Base-by-base conservation (phyloP, 2,888 invertebrate genomes). In the Dynastes grantii region DNA sequence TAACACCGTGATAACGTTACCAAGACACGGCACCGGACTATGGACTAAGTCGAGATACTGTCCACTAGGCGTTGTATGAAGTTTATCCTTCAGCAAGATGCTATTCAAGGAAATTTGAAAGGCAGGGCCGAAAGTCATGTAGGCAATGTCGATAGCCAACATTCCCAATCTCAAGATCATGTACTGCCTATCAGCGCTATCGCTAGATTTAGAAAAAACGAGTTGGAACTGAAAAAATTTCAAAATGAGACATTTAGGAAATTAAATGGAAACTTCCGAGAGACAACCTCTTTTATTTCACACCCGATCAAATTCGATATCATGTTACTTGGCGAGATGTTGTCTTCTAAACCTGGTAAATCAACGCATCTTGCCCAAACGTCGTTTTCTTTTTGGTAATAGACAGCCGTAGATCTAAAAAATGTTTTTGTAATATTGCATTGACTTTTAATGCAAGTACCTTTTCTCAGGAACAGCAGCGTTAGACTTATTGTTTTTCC, bases 311-410 rank as follows among this genome's bases (percentile, higher is more conserved):
- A 89, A 53, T 93, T 90, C 73, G 92, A 92, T 77, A 96, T 94
- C 71, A 91, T 92, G 88, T 96, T 96, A 85, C 92, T 92, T 0
- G 94, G 94, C 0, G 96, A 95, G 45, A 95, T 93, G 85, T 95
- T 95, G 85, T 96, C 96, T 82, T 96, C 96, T 81, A 96, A 94
- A 1, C 95, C 95, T 1, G 95, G 95, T 55, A 95, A 90, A 87
- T 95, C 95, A 0, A 95, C 93, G 6, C 92, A 92, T 79, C 95
- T 90, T 0, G 95, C 94, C 91, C 94, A 95, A 70, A 93, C 91
- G 85, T 95, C 95, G 83, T 89, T 88, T 76, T 85, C 84, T 81
- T 80, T 88, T 40, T 51, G 76, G 9, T 53, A 68, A n/a, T 61
- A 40, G 5, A 16, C n/a, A 6, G 40, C 58, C 22, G 51, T 58